Percentiles rank a stretch among this genome's conserved stretches.
phyloP scores from a whole-genome alignment of 2,113 vertebrate genomes.

The Ifrita kowaldi region DNA sequence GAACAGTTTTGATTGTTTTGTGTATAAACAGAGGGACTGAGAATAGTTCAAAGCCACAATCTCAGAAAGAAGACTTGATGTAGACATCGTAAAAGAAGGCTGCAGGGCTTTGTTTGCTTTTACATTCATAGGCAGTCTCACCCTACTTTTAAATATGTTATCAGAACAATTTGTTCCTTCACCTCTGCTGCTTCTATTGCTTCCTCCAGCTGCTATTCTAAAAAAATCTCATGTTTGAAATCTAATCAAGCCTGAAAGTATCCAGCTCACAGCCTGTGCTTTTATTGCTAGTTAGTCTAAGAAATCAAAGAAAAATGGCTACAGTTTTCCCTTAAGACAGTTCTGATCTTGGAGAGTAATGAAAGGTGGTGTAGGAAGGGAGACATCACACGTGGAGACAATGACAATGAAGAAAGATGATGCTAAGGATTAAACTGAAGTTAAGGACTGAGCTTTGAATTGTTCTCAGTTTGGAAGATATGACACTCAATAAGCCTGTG shows the following conservation, averaged over 20 bases:
- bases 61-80: background rate
- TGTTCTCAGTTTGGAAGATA: background rate
- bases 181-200: background rate
- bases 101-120: constrained; percentile 13
- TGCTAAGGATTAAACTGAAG: background rate
- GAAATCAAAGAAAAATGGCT: background rate
- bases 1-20: background rate
- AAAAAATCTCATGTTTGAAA: background rate
- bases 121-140: background rate
- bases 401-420: background rate
- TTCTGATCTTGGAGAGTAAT: background rate
- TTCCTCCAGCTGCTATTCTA: constrained; percentile 7
- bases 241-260: constrained; percentile 15
- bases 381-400: background rate
- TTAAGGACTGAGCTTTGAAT: background rate
- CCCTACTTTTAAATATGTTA: background rate
- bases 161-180: constrained; percentile 1
- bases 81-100: background rate
- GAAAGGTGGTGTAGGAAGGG: background rate
- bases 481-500: background rate
- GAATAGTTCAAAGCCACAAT: background rate
- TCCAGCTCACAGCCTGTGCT: background rate
- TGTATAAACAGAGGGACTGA: background rate
- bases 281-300: background rate
- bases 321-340: background rate